These are phyloP conservation scores for Cephalopterus ornatus DNA, from an alignment of 2,113 vertebrate species.

Conservation along the genomic window DNA sequence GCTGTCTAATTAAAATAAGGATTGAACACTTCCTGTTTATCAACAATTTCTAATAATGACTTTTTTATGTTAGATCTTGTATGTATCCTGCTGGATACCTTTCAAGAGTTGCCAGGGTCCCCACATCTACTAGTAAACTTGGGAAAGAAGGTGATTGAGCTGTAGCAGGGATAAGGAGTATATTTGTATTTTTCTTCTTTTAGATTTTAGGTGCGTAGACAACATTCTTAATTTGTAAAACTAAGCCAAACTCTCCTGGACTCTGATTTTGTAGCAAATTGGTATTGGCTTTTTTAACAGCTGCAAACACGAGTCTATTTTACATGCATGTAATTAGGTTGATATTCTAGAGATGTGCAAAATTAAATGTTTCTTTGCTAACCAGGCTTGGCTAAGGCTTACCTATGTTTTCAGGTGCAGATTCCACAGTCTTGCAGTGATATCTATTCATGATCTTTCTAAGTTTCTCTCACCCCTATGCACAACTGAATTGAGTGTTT, in stretches of 20 bases:
- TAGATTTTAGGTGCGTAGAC: neutral
- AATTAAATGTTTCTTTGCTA: neutral
- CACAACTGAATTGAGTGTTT: rapidly evolving
- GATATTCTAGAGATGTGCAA: neutral
- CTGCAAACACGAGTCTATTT: neutral
- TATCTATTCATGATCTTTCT: neutral
- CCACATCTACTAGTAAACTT: neutral
- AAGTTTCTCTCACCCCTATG: neutral
- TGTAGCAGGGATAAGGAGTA: neutral
- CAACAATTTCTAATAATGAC: neutral
- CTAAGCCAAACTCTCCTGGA: neutral
- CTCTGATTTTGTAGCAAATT: neutral
- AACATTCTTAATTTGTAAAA: neutral
- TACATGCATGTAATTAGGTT: neutral
- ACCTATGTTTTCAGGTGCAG: neutral
- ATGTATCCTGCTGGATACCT: neutral
- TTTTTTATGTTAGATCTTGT: neutral
- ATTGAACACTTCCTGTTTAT: neutral
- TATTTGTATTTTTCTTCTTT: neutral
- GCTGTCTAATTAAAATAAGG: neutral
- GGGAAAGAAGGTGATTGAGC: neutral
- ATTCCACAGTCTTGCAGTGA: neutral
- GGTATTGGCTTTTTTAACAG: neutral
- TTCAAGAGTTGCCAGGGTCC: neutral
- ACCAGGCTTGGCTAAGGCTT: neutral